Base-by-base conservation (phyloP, 2,113 vertebrate genomes). In the Arizona elegans region DNA sequence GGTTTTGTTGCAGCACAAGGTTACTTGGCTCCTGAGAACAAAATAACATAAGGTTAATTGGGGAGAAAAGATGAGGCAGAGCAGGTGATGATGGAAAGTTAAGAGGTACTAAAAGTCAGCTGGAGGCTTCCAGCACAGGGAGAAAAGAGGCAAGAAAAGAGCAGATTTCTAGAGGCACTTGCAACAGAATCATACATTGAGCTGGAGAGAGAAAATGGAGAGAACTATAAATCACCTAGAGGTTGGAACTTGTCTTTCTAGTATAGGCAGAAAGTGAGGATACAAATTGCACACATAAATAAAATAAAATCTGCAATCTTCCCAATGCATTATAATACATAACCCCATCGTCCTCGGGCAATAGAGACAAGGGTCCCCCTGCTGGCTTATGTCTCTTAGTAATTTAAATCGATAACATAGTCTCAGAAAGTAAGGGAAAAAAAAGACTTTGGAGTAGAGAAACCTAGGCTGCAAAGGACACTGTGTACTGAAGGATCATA, bases 41-140 rank as follows among this genome's bases (percentile, higher is more conserved):
- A 93, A 95, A 95, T 91, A 93, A 94, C 58, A 58, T 47, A 55
- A 95, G 94, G 95, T 96, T 97, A 96, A 96, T 96, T 95, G 95
- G 93, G 95, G 29, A 93, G 90, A 59, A 87, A 55, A 26, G 91
- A 91, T 92, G 86, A 88, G 91, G 89, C 93, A 87, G 92, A 43
- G 92, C 43, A 94, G 81, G 94, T 94, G 92, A 96, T 33, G 70
- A 75, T 33, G n/a, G 54, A 90, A 92, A 91, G 94, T 54, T 13
- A 43, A 47, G 53, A 92, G 93, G n/a, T 52, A 88, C 5, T 21
- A 50, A 62, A 56, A 91, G 29, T 85, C 70, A 56, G 21, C n/a
- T 55, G 52, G 7, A 38, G 62, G n/a, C 53, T 24, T 54, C 52
- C n/a, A 58, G 58, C 8, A 13, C 1, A 33, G 9, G 81, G 33